Evolutionary conservation across 2,888 invertebrate species (phyloP), one percentile per base, ranked within the genome.

Genomic region (Drosophila nigricruria): DNA sequence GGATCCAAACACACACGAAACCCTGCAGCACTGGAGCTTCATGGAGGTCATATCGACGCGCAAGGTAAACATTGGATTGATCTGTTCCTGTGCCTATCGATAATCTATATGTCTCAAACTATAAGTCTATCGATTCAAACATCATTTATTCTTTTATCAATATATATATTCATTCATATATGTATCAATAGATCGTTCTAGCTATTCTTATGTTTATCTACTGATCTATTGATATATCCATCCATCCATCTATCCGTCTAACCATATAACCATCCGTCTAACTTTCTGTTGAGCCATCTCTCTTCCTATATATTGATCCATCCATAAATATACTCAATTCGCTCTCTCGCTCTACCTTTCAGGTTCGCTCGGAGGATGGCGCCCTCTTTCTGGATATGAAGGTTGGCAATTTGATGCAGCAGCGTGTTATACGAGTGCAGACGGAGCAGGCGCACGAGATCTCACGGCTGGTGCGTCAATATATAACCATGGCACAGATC

Each of bases 391-490:
- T 99, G 92, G 99, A 99, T 94, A 97, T 99, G 96, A 99, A 99
- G 93, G 97, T 98, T 91, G 98, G 99, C 36, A 98, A 98, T 91
- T 94, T 99, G 91, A 96, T 98, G 95, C 98, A 98, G 92, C 98
- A 98, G 93, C 95, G 97, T 82, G 98, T 98, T 88, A 97, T 98
- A 72, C 95, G 98, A 84, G 95, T 99, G 82, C 98, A 99, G 92
- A 99, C 99, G 0, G 98, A 99, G 93, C 97, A 99, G 94, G 99
- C 99, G 42, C 98, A 98, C 91, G 99, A 99, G 93, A 98, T 99
- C 88, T 98, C 98, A 54, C 95, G 98, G 79, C 95, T 99, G 87
- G 98, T 99, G 90, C 95, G 98, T 34, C 99, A 99, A 93, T 99
- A 99, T 94, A 98, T 99, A 91, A 97, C 97, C 89, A 96, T 98